These are phyloP conservation scores for Falcunculus frontatus DNA, from an alignment of 2,113 vertebrate species.

Conservation along the genomic window DNA sequence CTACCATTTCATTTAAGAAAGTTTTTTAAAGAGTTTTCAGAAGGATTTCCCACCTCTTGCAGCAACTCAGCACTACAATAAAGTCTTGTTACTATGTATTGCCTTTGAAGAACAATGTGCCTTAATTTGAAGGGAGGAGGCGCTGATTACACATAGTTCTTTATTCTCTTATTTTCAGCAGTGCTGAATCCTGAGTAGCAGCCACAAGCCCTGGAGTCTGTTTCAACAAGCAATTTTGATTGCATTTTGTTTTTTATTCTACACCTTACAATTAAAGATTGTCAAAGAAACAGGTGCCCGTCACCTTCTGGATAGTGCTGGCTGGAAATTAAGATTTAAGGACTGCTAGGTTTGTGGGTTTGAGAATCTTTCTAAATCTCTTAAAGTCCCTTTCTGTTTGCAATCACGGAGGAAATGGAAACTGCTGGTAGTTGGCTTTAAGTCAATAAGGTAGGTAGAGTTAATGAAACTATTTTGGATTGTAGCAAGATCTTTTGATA, in stretches of 20 bases:
- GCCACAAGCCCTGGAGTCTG: neutral
- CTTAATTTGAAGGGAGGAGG: neutral
- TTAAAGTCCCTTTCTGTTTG: neutral
- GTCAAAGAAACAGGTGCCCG: neutral
- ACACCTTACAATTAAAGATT: neutral
- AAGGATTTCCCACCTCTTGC: neutral
- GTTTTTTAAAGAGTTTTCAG: neutral
- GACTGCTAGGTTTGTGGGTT: neutral
- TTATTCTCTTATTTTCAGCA: neutral
- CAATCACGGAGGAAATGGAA: neutral
- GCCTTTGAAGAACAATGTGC: neutral
- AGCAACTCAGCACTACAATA: neutral
- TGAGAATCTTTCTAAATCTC: neutral
- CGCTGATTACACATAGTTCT: neutral
- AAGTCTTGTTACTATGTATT: fast-evolving
- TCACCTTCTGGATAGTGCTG: neutral
- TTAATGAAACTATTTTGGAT: neutral
- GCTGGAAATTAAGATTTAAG: neutral
- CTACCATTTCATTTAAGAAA: neutral
- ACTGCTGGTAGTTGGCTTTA: neutral
- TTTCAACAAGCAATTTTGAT: neutral
- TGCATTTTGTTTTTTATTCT: neutral
- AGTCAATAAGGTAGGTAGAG: neutral
- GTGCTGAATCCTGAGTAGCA: neutral
- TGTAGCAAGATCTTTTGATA: neutral